A percentile compares a stretch with the other conserved stretches of the same genome.
Conservation (phyloP, 1,140 invertebrate genomes). For the Cylas formicarius region DNA sequence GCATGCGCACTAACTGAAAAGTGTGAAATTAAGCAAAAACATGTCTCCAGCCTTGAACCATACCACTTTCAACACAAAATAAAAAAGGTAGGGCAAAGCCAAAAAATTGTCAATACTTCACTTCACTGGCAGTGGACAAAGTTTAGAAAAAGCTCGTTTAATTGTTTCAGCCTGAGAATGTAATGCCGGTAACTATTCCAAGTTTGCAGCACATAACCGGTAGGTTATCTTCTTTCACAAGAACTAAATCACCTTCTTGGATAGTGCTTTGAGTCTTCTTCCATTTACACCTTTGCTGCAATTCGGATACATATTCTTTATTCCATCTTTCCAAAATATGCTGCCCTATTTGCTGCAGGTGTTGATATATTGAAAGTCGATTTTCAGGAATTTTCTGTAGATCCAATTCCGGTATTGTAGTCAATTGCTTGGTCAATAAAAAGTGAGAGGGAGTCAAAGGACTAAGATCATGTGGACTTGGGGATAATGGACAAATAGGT, state of each 20-base stretch:
- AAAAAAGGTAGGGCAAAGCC: no score
- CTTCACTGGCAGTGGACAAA: no score
- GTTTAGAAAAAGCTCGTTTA: no score
- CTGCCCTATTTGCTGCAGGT: constrained; percentile 20
- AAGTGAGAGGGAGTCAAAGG: constrained; percentile 38
- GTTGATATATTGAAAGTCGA: constrained; percentile 17
- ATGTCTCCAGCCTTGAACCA: no score
- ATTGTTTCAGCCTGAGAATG: no score
- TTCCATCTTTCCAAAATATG: constrained; percentile 28
- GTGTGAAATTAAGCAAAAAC: no score
- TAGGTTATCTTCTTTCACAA: constrained; percentile 10
- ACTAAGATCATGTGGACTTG: constrained; percentile 19
- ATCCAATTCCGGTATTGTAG: constrained; percentile 31
- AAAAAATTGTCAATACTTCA: no score
- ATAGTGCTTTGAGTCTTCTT: constrained; percentile 6
- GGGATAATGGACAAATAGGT: constrained; percentile 16
- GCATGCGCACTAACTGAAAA: no score
- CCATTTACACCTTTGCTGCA: constrained; percentile 28
- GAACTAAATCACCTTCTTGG: constrained; percentile 4
- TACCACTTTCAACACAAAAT: no score
- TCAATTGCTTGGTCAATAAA: constrained; percentile 33
- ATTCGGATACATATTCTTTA: constrained; percentile 21
- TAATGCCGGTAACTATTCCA: constrained; percentile 17
- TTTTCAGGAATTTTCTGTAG: constrained; percentile 6
- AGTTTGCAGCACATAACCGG: constrained; percentile 28